These are phyloP conservation scores for Tamandua tetradactyla DNA, from an alignment of 2,797 vertebrate species.

Conservation along the genomic window DNA sequence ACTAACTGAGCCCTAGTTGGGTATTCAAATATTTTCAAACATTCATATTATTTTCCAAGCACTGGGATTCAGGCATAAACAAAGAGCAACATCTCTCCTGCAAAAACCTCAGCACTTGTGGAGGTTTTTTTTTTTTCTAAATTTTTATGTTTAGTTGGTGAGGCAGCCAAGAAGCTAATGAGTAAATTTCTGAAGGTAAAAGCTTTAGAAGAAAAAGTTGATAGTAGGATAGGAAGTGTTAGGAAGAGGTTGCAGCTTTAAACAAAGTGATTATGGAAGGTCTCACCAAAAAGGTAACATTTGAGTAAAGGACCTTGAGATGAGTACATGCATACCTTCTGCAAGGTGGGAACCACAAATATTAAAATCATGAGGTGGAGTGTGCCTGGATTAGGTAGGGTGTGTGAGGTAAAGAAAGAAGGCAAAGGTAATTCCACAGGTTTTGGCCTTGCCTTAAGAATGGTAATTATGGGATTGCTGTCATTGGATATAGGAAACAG, in stretches of 20 bases:
- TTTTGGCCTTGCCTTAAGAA: too few relatives aligned
- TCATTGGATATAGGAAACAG: slow-evolving; percentile 1
- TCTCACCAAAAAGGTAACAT: not conserved
- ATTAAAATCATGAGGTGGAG: not conserved
- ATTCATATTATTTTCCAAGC: not conserved
- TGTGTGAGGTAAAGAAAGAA: not conserved
- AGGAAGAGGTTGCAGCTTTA: not conserved
- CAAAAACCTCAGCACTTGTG: not conserved
- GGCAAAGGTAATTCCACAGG: not conserved
- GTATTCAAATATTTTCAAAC: not conserved
- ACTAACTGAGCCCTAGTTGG: not conserved
- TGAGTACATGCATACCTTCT: not conserved
- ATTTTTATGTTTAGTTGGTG: not conserved
- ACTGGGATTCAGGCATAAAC: not conserved
- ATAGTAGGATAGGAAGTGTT: not conserved
- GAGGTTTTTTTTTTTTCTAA: not conserved
- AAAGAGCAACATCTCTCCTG: not conserved
- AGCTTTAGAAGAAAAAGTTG: not conserved
- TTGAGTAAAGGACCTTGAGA: not conserved
- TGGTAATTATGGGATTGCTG: not conserved
- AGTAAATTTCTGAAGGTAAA: not conserved
- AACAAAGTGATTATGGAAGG: not conserved
- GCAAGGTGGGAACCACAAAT: not conserved
- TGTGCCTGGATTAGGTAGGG: not conserved
- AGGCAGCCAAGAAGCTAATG: not conserved